Evolutionary conservation across 2,888 invertebrate genomes (phyloP), one percentile per base, ranked within the genome.

Genomic region (Heliconius ethilla): DNA sequence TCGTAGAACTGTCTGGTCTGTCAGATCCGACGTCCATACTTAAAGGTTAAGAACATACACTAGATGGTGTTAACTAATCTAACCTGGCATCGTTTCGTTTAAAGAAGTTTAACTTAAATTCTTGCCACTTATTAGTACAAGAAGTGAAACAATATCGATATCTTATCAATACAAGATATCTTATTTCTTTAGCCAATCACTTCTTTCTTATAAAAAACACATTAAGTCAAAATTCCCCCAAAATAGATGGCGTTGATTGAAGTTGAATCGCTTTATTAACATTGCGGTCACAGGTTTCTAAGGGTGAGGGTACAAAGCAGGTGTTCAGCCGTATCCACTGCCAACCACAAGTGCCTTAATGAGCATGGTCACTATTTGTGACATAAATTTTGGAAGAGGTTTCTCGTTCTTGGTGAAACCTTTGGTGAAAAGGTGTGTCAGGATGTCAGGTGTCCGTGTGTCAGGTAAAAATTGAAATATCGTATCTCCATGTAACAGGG

Each of bases 281-380:
- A 27, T 25, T 11, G 27, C 27, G 13, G 6, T 4, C 13, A 13
- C 3, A 13, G 27, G 25, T 1, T 15, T 15, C 29, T 15, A 27
- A 29, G 13, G 62, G n/a, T n/a, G 62, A 7, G 62, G n/a, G 62
- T 10, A 9, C 6, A 29, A 29, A 29, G 29, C 3, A 33, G 33
- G 7, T 1, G 33, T 5, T 33, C 63, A 63, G 27, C 27, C 18
- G 25, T 11, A 25, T 27, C 29, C 63, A 63, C 63, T 63, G 63
- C 29, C 63, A 15, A 18, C 63, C 29, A 63, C 29, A 63, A 63
- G 63, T 63, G 63, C 63, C 63, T 63, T 63, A 63, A 29, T 63
- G 63, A 63, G 63, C 63, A 63, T 63, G 63, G 63, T 63, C 63
- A 63, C 63, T 63, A 63, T 63, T 63, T 63, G 63, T 63, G 63